Base-by-base conservation (phyloP, 2,797 vertebrate species). In the Rachycentron canadum region DNA sequence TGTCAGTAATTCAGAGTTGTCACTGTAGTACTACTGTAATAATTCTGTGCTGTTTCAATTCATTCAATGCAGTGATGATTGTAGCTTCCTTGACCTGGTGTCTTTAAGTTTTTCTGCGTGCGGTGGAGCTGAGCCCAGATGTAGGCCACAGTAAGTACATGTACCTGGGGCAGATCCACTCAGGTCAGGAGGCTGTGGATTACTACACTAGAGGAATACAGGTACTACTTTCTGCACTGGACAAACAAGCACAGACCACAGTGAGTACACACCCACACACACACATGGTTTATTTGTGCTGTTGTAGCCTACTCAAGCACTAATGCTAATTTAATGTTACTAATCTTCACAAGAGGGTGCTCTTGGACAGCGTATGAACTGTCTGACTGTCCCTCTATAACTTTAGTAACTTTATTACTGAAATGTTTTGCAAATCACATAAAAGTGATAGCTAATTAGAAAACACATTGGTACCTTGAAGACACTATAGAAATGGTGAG, bases 141-240 rank as follows among this genome's bases (percentile, higher is more conserved):
- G 87, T 81, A 32, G 95, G 96, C 62, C 95, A 96, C 74, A 91
- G 92, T 87, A 96, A 96, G 74, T 96, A 96, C 86, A 96, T 97
- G 96, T 96, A 94, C 82, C 90, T 96, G 63, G 96, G 95, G 17
- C 96, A 97, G 91, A 95, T 96, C 73, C 93, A 96, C 78, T 91
- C 93, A 1, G 94, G 94, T 25, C 86, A 90, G 26, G 95, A 96
- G 78, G 93, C 95, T 43, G 90, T 96, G 43, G 89, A 92, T 34
- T 95, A 91, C 86, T 96, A 96, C 83, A 94, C 69, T 3, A 96
- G 85, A 88, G 96, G 96, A 76, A 92, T 94, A 70, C 91, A 96
- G 70, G 73, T 96, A 47, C 90, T 96, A 73, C 85, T 95, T 40
- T 89, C 87, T 41, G 66, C 63, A 11, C 52, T 96, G 85, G 94